Evolutionary conservation across 2,113 vertebrate species (phyloP), one percentile per base, ranked within the genome.

Genomic region (Oryzias melastigma): DNA sequence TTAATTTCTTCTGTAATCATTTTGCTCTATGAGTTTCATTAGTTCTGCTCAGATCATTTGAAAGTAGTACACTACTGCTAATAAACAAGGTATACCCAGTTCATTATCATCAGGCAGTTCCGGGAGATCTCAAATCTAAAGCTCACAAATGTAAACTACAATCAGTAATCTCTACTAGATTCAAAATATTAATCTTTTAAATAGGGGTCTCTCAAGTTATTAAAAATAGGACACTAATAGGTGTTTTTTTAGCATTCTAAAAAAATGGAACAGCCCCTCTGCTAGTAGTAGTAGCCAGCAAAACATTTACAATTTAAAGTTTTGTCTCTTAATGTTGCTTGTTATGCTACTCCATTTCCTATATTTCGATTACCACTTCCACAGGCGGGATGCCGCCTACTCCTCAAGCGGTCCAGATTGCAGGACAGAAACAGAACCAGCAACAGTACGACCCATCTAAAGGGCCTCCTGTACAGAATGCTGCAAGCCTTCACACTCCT

Each of bases 391-490:
- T 96, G 93, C 91, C 89, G 65, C 87, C 91, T 18, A 89, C 88
- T 57, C 92, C 90, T 40, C 93, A 94, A 75, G 77, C 87, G 0
- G 73, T 92, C 41, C 93, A 94, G 68, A 90, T 93, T 25, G 62
- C 91, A 41, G 94, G 91, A 43, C 93, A 94, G 85, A 93, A 94
- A 78, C 92, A 91, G 83, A 96, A 75, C 54, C 92, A 94, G 72
- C 92, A 93, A 58, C 91, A 92, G 51, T 95, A 97, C 3, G 95
- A 97, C 85, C 94, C 92, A 1, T 97, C 95, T 24, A 95, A 96
- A 85, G 95, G 95, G 27, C 95, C 95, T 3, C 95, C 93, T 0
- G 94, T 95, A 66, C 91, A 95, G 88, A 93, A 93, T 8, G 93
- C 93, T 0, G 91, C 94, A 71, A 93, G 92, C 64, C 68, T 95